Base-by-base conservation (phyloP, 64 coral and sea anemone genomes). In the Pachyseris speciosa region DNA sequence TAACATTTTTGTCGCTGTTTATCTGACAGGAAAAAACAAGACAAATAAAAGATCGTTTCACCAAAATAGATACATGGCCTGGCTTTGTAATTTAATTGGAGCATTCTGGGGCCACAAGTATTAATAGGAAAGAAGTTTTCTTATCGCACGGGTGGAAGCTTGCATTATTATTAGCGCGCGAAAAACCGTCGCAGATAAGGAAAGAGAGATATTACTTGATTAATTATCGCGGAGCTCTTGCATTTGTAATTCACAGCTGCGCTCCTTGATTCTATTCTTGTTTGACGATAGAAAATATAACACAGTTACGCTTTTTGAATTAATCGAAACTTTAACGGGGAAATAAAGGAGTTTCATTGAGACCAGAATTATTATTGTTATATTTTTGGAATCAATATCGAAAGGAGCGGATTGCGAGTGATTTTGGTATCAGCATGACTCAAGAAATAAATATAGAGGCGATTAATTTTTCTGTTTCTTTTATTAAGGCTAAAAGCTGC, bases 1-100 rank as follows among this genome's bases (percentile, higher is more conserved):
- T 81, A 81, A 79, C 47, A 81, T 61, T 81, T 81, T 81, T 81
- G 51, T 81, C 33, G 49, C 52, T 81, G 30, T 61, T 61, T 81
- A 81, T 81, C 77, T 63, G 77, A 81, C 77, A 81, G 77, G 77
- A 61, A 81, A 81, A 81, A 79, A 81, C 51, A 81, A 81, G 77
- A 81, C 77, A 81, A 81, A 81, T 81, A 81, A 81, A 81, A 81
- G 77, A 81, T 81, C 77, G 51, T 81, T 63, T 81, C 77, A 81
- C 17, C 52, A 81, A 81, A 81, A 81, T 81, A 81, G 52, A 81
- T 81, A 61, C 77, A 81, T 22, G n/a, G 77, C 10, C 53, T 61
- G 41, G 36, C 77, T 39, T 81, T 81, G 51, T 63, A 61, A 60
- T 63, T 53, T 81, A 63, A 81, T 81, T 81, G 77, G 77, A 60